These are phyloP conservation scores for Atopsyche davidsoni DNA, from an alignment of 1,140 invertebrate genomes.

Conservation along the genomic window DNA sequence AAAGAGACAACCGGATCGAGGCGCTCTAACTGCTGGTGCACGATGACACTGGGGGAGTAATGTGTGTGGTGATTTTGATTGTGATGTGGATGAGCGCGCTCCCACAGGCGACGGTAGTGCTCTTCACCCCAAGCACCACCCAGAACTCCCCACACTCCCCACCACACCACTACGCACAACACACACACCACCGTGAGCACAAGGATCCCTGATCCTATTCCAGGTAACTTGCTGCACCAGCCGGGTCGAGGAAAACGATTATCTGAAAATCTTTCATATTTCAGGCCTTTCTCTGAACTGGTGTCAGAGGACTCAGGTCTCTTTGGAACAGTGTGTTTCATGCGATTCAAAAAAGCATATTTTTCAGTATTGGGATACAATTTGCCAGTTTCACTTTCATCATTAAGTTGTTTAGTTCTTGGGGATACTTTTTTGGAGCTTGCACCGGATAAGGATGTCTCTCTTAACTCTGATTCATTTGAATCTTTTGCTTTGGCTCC, in stretches of 20 bases:
- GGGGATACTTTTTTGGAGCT: conserved; percentile 27
- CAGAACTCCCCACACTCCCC: conserved; percentile 40
- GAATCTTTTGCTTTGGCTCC: conserved; percentile 37
- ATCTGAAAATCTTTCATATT: conserved; percentile 43
- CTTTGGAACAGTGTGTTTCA: conserved; percentile 27
- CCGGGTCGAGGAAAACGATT: conserved; percentile 32
- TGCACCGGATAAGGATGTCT: conserved; percentile 40
- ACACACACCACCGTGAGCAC: conserved; percentile 37
- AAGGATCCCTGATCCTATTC: conserved; percentile 37
- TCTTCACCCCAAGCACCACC: conserved; percentile 43
- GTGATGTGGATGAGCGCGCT: conserved; percentile 42
- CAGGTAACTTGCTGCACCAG: conserved; percentile 34
- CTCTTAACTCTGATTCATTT: conserved; percentile 35
- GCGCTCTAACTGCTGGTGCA: conserved; percentile 19
- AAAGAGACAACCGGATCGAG: conserved; percentile 32
- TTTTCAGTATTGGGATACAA: conserved; percentile 27
- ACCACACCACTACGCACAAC: conserved; percentile 40
- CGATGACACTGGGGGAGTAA: conserved; percentile 27
- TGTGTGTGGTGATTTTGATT: conserved; percentile 27
- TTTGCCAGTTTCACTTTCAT: conserved; percentile 35
- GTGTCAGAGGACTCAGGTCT: conserved; percentile 20
- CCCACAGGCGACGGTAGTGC: conserved; percentile 46
- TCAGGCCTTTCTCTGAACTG: conserved; percentile 29
- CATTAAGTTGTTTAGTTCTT: conserved; percentile 26
- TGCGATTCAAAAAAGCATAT: conserved; percentile 27